Base-by-base conservation (phyloP, 2,113 vertebrate species). In the Macquaria ambigua region DNA sequence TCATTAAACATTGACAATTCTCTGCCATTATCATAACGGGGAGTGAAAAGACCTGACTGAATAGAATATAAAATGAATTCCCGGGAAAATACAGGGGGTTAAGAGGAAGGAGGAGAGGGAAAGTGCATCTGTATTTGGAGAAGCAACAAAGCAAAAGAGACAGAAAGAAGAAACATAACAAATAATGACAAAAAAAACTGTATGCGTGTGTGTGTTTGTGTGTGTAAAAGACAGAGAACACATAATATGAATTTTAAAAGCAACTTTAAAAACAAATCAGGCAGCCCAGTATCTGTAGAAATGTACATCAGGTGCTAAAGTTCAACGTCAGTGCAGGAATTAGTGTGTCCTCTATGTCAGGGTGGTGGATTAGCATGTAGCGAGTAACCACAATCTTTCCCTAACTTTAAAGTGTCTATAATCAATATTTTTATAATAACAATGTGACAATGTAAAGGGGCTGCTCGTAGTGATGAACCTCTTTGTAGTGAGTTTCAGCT, bases 1-100 rank as follows among this genome's bases (percentile, higher is more conserved):
- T 94, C 90, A 93, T 94, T 92, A 94, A 93, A 93, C 88, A 91
- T 92, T 90, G 87, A 93, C 85, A 82, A 76, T 86, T 74, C 82
- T 73, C 82, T 86, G 66, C 79, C 74, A 84, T 90, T 87, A 92
- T 89, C 87, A 87, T 92, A 92, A 89, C 77, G 74, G 75, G 81
- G 77, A 77, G 77, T 69, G 83, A 88, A 87, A 89, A 82, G 69
- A 90, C 68, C 48, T 59, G 81, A 90, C 73, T 76, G 88, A 84
- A 89, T 72, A 89, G 83, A 89, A 90, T 81, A 83, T 84, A 21
- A 84, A 89, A 89, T 84, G 58, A 85, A 82, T 80, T 88, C 73
- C 52, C 50, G 1, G 61, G 0, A 50, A 92, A 73, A 66, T 55
- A 73, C 50, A 56, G 28, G 73, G 25, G 61, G 66, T 62, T 82